A percentile compares a stretch with the other conserved stretches of the same genome.
phyloP scores from a whole-genome alignment of 2,888 invertebrate species.

The Crocallis elinguaria region DNA sequence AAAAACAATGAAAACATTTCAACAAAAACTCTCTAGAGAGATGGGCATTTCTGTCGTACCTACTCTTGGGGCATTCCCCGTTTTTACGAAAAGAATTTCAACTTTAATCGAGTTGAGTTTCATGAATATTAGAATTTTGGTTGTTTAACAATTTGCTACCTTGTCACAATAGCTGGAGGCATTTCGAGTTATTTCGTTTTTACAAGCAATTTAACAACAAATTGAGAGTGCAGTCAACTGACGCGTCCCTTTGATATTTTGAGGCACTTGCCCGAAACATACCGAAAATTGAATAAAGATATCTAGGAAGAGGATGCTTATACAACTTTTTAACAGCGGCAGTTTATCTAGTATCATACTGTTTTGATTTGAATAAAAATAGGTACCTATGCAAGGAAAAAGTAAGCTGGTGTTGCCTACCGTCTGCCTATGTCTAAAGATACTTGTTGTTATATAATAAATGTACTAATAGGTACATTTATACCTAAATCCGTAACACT shows the following conservation, averaged over 20 bases:
- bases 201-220: slow-evolving; percentile 13
- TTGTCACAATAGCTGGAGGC: slow-evolving; percentile 7
- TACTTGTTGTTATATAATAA: too few relatives aligned
- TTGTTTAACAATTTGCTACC: slow-evolving; percentile 27
- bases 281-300: too few relatives aligned
- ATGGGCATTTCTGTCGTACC: slow-evolving; percentile 12
- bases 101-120: slow-evolving; percentile 29
- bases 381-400: too few relatives aligned
- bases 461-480: too few relatives aligned
- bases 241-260: neutral
- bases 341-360: too few relatives aligned
- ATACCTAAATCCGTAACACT: too few relatives aligned
- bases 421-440: too few relatives aligned
- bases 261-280: too few relatives aligned
- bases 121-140: slow-evolving; percentile 30
- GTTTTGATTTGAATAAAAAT: too few relatives aligned
- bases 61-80: slow-evolving; percentile 18
- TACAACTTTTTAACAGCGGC: too few relatives aligned
- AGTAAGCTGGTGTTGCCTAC: too few relatives aligned
- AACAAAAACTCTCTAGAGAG: slow-evolving; percentile 16
- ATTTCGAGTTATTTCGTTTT: slow-evolving; percentile 17
- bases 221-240: neutral
- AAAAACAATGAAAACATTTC: slow-evolving; percentile 23
- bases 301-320: too few relatives aligned
- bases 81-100: slow-evolving; percentile 26